Evolutionary conservation across 2,888 invertebrate genomes (phyloP).

Genomic region (Adelognathus sp.): DNA sequence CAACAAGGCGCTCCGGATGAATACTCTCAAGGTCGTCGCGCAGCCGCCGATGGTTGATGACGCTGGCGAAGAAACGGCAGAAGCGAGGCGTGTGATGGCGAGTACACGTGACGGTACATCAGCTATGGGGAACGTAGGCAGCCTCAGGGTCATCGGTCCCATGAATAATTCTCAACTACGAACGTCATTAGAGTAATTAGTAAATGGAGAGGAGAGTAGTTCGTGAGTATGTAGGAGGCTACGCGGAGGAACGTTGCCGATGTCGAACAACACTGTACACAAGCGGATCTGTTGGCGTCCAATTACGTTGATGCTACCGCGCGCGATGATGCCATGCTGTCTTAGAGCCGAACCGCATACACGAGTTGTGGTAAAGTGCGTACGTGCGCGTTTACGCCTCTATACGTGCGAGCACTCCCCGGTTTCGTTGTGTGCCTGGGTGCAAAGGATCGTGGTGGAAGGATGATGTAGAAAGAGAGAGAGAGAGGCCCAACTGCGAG

Average conservation of each 20-base stretch:
- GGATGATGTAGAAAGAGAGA: constrained; percentile 1
- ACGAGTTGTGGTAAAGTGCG: constrained; percentile 32
- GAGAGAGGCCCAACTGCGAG: constrained; percentile 12
- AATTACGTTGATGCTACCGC: constrained; percentile 62
- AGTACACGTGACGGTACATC: constrained; percentile 38
- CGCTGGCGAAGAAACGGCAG: constrained; percentile 28
- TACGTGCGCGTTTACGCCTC: constrained; percentile 36
- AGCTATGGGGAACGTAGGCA: background rate
- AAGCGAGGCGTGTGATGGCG: constrained; percentile 16
- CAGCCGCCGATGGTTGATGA: constrained; percentile 52
- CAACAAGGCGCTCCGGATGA: constrained; percentile 21
- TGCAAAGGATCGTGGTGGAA: background rate
- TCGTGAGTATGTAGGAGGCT: constrained; percentile 27
- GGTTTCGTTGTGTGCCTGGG: background rate
- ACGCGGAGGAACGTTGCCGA: constrained; percentile 18
- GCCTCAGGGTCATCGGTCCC: constrained; percentile 60
- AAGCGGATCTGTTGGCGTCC: constrained; percentile 59
- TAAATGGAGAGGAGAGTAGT: constrained; percentile 65
- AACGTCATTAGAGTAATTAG: constrained; percentile 70
- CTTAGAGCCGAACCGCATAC: constrained; percentile 53
- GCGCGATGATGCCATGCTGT: constrained; percentile 56
- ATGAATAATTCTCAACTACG: constrained; percentile 65
- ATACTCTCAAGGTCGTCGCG: constrained; percentile 42
- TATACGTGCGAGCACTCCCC: constrained; percentile 40
- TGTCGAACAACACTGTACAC: constrained; percentile 37